Evolutionary conservation across 2,797 vertebrate species (phyloP).

Genomic region (Clamator glandarius): DNA sequence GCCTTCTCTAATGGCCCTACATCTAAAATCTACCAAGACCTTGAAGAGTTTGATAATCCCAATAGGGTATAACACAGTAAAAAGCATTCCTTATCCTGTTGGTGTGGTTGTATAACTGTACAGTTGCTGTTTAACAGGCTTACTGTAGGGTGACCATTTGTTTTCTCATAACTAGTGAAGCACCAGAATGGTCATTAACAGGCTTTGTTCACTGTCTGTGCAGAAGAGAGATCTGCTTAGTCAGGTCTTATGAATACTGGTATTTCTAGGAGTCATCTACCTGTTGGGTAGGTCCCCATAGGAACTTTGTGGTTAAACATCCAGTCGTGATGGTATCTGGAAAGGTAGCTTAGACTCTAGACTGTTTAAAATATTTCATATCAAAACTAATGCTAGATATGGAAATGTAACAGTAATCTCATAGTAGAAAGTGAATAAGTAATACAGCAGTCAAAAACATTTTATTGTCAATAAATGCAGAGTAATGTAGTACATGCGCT

Average conservation of each 20-base stretch:
- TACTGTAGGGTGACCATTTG: not conserved
- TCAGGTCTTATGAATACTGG: not conserved
- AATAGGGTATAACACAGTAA: not conserved
- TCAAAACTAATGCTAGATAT: not conserved
- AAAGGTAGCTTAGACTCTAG: not conserved
- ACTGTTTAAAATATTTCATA: not conserved
- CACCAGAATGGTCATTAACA: not conserved
- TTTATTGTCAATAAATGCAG: not conserved
- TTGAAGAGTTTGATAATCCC: not conserved
- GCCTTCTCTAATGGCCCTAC: not conserved
- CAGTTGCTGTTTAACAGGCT: not conserved
- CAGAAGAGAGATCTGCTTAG: not conserved
- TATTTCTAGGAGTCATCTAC: not conserved
- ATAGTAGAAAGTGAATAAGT: not conserved
- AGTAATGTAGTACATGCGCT: not conserved
- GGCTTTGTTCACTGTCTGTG: not conserved
- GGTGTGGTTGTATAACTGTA: not conserved
- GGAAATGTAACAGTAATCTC: not conserved
- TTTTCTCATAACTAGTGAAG: not conserved
- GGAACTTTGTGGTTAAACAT: not conserved
- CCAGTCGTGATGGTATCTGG: accelerated
- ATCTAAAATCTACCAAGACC: not conserved
- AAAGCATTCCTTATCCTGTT: not conserved
- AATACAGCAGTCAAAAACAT: not conserved
- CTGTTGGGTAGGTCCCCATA: not conserved